A percentile compares a stretch with the other conserved stretches of the same genome.
Evolutionary conservation across 1,140 invertebrate species (phyloP).

Genomic region (Dendroctonus valens): DNA sequence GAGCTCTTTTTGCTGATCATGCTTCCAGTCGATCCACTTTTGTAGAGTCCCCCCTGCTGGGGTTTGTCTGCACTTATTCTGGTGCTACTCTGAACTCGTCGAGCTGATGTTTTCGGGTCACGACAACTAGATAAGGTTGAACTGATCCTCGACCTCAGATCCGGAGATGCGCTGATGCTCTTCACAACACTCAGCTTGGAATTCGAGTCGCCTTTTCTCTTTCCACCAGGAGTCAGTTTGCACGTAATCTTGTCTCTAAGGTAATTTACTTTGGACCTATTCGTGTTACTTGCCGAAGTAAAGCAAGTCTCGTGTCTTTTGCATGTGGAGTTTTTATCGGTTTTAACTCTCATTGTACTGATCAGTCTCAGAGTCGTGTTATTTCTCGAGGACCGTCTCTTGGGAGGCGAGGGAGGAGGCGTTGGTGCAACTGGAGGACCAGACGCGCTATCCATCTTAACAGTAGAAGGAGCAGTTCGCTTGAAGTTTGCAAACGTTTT

Average conservation of each 20-base stretch:
- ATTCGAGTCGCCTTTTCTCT: conserved; percentile 47
- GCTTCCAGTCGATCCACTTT: conserved; percentile 30
- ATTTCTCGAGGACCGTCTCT: conserved; percentile 69
- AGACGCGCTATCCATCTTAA: conserved; percentile 35
- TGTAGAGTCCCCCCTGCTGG: conserved; percentile 24
- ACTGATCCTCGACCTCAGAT: conserved; percentile 38
- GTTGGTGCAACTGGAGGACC: conserved; percentile 35
- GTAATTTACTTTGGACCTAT: conserved; percentile 57
- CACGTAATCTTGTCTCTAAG: conserved; percentile 59
- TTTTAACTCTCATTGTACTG: conserved; percentile 53
- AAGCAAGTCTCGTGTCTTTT: conserved; percentile 62
- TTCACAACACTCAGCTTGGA: conserved; percentile 47
- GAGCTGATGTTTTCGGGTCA: conserved; percentile 35
- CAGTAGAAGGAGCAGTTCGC: conserved; percentile 55
- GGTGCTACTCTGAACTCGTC: conserved; percentile 40
- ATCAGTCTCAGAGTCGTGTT: conserved; percentile 68
- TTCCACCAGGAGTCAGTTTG: conserved; percentile 55
- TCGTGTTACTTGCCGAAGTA: conserved; percentile 41
- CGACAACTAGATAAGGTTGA: conserved; percentile 37
- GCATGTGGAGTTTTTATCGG: conserved; percentile 38
- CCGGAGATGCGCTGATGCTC: conserved; percentile 49
- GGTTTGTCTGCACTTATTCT: conserved; percentile 32
- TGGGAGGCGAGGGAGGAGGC: conserved; percentile 65
- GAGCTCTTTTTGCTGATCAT: conserved; percentile 28
- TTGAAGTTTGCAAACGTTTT: conserved; percentile 55